Evolutionary conservation across 1,140 invertebrate species (phyloP).

Genomic region (Leucophenga varia): DNA sequence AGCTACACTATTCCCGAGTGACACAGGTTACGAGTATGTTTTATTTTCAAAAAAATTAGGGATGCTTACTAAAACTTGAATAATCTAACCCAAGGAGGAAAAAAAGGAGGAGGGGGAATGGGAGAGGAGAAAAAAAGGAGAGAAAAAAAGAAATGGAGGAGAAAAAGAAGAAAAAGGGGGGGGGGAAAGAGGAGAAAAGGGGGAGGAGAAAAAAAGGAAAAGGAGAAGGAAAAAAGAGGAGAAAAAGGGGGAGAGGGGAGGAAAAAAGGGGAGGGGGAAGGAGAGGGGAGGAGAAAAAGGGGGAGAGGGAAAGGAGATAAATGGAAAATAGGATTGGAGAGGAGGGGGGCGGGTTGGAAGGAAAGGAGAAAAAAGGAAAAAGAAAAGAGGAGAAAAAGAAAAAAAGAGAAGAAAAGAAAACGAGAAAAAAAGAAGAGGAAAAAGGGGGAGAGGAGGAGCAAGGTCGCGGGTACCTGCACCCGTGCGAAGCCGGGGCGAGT

Average conservation of each 20-base stretch:
- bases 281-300: not conserved
- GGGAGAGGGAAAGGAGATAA: no score
- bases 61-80: no score
- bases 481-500: no score
- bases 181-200: no score
- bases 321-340: not conserved
- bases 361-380: no score
- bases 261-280: not conserved
- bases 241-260: not conserved
- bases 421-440: no score
- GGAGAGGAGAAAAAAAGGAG: not conserved
- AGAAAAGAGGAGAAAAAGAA: not conserved
- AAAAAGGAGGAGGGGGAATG: not conserved
- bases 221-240: not conserved
- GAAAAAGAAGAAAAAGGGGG: not conserved
- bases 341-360: not conserved
- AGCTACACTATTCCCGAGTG: no score
- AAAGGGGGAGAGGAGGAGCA: no score
- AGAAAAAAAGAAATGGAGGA: not conserved
- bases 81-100: not conserved
- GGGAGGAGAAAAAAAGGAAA: not conserved
- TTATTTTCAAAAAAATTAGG: no score
- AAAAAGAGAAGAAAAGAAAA: no score
- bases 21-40: no score
- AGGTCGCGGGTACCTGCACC: no score